Base-by-base conservation (phyloP, 2,888 invertebrate genomes). In the Papilio demoleus region DNA sequence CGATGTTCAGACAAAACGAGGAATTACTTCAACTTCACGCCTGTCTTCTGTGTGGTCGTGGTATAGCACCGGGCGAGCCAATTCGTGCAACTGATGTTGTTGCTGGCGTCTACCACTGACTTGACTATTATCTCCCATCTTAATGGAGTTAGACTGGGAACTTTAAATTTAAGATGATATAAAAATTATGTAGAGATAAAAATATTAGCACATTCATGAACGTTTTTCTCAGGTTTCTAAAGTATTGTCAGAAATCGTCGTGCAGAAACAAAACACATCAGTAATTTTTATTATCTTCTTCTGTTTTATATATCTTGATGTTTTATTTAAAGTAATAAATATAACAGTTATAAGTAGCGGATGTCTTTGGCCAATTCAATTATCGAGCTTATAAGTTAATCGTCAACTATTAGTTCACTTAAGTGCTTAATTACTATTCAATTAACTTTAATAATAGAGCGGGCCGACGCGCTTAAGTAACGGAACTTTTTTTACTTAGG, bases 371-470 rank as follows among this genome's bases (percentile, higher is more conserved):
- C n/a, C 47, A 24, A 5, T 24, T 47, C 24, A 47, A 47, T 47
- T 22, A 47, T 9, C 19, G 8, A 2, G 42, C 4, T 45, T 45
- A 19, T 17, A 19, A 19, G 42, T 45, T 45, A 47, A 47, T 24
- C 22, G 12, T 4, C 24, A 24, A 22, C 22, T 47, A 24, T 47
- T 24, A 12, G 50, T 50, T 50, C 24, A 45, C 24, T 63, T 42
- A 68, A 63, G 61, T 27, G 45, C n/a, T 63, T 63, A 63, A 68
- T 63, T 67, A 62, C 34, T 34, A 58, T 63, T 68, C 67, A 68
- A 68, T 68, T 68, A 68, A 68, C 58, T 45, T 68, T 58, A 58
- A 62, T 62, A 67, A 63, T 22, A n/a, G 53, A 50, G 27, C 11
- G 19, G 14, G 14, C 42, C 31, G 45, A 27, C 67, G 19, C 50